Evolutionary conservation across 2,888 invertebrate genomes (phyloP), one percentile per base, ranked within the genome.

Genomic region (Galerucella calmariensis): DNA sequence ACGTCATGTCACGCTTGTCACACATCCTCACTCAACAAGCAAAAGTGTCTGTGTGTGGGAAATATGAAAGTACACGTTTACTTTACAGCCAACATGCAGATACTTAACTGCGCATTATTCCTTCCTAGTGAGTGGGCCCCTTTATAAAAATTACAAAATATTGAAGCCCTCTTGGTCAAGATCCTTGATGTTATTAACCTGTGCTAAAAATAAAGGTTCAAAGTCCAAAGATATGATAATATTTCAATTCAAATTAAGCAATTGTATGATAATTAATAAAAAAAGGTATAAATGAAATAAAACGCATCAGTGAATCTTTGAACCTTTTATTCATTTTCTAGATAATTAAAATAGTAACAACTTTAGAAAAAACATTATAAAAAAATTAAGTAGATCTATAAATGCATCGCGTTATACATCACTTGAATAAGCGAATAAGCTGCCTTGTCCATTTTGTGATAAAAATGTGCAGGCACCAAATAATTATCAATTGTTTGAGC

Each of bases 171-270:
- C 11, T 48, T 14, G 48, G 14, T 14, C 48, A 11, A 14, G 14
- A 3, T 48, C 14, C 48, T 14, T 56, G 20, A 20, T 56, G n/a
- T n/a, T 14, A n/a, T 51, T 51, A n/a, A 51, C 51, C 51, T 14
- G n/a, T 51, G 2, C 14, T 12, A 2, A 3, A 51, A 56, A 56
- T 20, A 8, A 56, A 65, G 44, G 56, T 63, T 24, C 76, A 76
- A 76, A 76, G 76, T 76, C 53, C 76, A 74, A 67, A 72, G 58
- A 72, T 61, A 16, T 69, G 58, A 69, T 73, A 20, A 44, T 44
- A 66, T 48, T 27, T 65, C 53, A 41, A 48, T 27, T 44, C 12
- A 24, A 41, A 56, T 46, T 53, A 48, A 20, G 16, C 48, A 51
- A 61, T 41, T 44, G 51, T 63, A 66, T 66, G 71, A 41, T 75